A percentile compares a stretch with the other conserved stretches of the same genome.
These are phyloP conservation scores for Elegia similella DNA, from an alignment of 2,888 invertebrate genomes.

Conservation along the genomic window DNA sequence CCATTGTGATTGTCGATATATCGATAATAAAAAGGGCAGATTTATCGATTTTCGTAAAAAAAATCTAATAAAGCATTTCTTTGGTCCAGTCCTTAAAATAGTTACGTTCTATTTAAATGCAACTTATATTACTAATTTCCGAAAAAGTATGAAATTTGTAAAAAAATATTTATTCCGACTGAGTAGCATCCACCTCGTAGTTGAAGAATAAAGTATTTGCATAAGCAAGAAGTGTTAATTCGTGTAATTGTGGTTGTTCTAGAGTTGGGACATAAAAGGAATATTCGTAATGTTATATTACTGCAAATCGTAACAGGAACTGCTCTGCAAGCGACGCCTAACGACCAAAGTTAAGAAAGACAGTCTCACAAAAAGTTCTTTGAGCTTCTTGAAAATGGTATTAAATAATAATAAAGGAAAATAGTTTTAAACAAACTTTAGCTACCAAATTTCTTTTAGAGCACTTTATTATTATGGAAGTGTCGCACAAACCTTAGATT, in stretches of 20 bases:
- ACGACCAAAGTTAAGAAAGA: constrained; percentile 13
- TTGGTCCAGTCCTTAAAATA: too few relatives aligned
- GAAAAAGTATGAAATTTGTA: too few relatives aligned
- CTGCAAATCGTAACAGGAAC: constrained; percentile 7
- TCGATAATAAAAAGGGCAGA: too few relatives aligned
- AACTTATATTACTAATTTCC: too few relatives aligned
- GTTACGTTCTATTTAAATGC: too few relatives aligned
- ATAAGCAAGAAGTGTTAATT: constrained; percentile 13
- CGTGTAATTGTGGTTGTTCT: constrained; percentile 18
- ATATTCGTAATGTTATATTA: constrained; percentile 17
- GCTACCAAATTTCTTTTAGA: too few relatives aligned
- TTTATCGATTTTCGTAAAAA: too few relatives aligned
- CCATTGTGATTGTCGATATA: too few relatives aligned
- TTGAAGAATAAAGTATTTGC: background rate
- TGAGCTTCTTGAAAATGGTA: background rate
- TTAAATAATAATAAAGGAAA: background rate
- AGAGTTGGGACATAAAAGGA: constrained; percentile 19
- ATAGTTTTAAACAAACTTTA: background rate
- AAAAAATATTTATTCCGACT: background rate
- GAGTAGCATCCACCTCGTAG: background rate
- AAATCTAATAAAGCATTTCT: too few relatives aligned
- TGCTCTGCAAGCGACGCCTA: constrained; percentile 13
- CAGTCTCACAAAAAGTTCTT: background rate
- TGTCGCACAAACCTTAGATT: too few relatives aligned
- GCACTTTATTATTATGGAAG: too few relatives aligned